Evolutionary conservation across 2,797 vertebrate genomes (phyloP), one percentile per base, ranked within the genome.

Genomic region (Lagocephalus sceleratus): DNA sequence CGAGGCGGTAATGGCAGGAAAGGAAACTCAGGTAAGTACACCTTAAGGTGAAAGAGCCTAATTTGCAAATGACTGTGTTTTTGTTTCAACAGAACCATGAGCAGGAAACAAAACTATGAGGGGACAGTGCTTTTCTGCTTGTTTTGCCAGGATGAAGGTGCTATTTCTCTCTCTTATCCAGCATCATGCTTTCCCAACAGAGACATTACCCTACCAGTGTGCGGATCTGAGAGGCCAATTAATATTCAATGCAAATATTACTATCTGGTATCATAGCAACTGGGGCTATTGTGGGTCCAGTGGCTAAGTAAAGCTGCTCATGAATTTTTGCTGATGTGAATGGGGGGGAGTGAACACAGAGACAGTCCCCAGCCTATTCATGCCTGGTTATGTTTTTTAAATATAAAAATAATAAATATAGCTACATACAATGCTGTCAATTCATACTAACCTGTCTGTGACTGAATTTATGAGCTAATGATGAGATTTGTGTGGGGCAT

Each of bases 241-340:
- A 87, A 85, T 86, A 87, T 84, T 78, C 77, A 71, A 86, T 87
- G 83, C 87, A 86, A 88, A 88, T 86, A 81, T 79, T 82, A 67
- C 75, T 68, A 54, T 60, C 68, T 67, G 72, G 88, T 90, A 90
- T 88, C 89, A 71, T 91, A 88, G 90, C 90, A 90, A 90, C 90
- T 72, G 71, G 73, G 72, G 67, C 66, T 63, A 58, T 63, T 54
- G 77, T 55, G 51, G 11, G 58, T 78, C 73, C 62, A 29, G 46
- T 55, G 63, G 68, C 52, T 59, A 70, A 66, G 68, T 51, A 41
- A 71, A 75, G 71, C 75, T 22, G 48, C 60, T 49, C 44, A 35
- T 60, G 71, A 64, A 66, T 56, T 75, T 75, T 65, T 65, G 63
- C 60, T 68, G 57, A 56, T 50, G 60, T 51, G 64, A 60, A 49